Percentiles rank a stretch among this genome's conserved stretches.
Evolutionary conservation across 64 coral and sea anemone genomes (phyloP).

Genomic region (Montipora cactus): DNA sequence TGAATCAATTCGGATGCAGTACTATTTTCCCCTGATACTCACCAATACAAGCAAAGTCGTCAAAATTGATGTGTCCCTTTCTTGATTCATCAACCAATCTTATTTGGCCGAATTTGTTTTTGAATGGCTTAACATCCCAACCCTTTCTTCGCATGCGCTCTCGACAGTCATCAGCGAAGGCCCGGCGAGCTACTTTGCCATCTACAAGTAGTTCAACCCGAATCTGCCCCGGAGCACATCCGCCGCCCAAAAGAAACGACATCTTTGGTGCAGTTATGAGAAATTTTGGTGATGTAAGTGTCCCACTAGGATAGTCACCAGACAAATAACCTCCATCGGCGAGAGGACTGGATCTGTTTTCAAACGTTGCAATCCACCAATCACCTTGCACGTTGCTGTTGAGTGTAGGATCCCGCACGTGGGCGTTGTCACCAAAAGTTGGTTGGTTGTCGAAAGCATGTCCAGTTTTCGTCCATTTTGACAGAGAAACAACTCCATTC

Average conservation of each 20-base stretch:
- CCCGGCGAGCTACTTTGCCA: conserved; percentile 9
- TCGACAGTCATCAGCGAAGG: conserved; percentile 47
- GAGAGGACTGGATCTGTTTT: conserved; percentile 53
- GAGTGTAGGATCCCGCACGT: conserved; percentile 18
- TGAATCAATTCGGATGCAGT: too few relatives aligned
- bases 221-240: conserved; percentile 1
- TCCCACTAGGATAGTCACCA: conserved; percentile 65
- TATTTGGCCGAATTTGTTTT: conserved; percentile 35
- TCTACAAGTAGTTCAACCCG: conserved; percentile 49
- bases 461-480: conserved; percentile 61
- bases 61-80: conserved; percentile 68
- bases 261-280: conserved; percentile 49
- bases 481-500: conserved; percentile 24
- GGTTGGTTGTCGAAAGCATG: conserved; percentile 57
- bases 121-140: conserved; percentile 32
- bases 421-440: conserved; percentile 53
- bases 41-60: conserved; percentile 41
- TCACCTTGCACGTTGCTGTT: conserved; percentile 62
- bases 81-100: conserved; percentile 47
- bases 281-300: conserved; percentile 67
- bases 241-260: conserved; percentile 61
- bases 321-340: conserved; percentile 30
- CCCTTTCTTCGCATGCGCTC: conserved; percentile 43
- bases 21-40: background rate
- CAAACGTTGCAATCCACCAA: conserved; percentile 73